phyloP scores from a whole-genome alignment of 2,888 invertebrate genomes.

The Mythimna lalbum region DNA sequence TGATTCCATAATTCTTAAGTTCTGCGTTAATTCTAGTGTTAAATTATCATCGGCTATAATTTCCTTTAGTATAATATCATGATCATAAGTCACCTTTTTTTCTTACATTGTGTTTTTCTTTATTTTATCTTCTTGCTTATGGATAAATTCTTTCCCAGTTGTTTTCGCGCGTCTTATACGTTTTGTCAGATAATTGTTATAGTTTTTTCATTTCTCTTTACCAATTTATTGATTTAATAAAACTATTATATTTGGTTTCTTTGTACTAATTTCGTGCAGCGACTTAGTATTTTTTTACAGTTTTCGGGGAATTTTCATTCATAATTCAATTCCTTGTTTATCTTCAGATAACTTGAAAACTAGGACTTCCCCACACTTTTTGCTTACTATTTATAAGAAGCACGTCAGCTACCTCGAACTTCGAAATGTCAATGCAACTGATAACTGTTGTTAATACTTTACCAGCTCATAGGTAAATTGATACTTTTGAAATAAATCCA shows the following conservation, averaged over 20 bases:
- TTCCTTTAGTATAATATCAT: constrained; percentile 25
- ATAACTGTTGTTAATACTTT: constrained; percentile 23
- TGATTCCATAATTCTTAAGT: constrained; percentile 21
- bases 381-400: background rate
- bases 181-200: background rate
- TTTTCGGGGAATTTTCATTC: background rate
- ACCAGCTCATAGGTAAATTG: constrained; percentile 15
- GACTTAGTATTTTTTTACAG: background rate
- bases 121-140: too few species aligned
- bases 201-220: background rate
- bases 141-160: too few species aligned
- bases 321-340: background rate
- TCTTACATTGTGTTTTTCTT: constrained; percentile 9
- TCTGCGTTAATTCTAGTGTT: constrained; percentile 17
- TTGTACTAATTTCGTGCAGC: background rate
- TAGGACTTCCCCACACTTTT: background rate
- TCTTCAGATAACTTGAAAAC: background rate
- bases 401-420: constrained; percentile 8
- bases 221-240: too few species aligned
- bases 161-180: too few species aligned
- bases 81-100: constrained; percentile 30
- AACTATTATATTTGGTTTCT: too few species aligned
- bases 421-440: constrained; percentile 19
- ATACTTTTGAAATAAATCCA: constrained; percentile 17
- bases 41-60: constrained; percentile 28